Base-by-base conservation (phyloP, 2,797 vertebrate genomes). In the Apogon talboti region DNA sequence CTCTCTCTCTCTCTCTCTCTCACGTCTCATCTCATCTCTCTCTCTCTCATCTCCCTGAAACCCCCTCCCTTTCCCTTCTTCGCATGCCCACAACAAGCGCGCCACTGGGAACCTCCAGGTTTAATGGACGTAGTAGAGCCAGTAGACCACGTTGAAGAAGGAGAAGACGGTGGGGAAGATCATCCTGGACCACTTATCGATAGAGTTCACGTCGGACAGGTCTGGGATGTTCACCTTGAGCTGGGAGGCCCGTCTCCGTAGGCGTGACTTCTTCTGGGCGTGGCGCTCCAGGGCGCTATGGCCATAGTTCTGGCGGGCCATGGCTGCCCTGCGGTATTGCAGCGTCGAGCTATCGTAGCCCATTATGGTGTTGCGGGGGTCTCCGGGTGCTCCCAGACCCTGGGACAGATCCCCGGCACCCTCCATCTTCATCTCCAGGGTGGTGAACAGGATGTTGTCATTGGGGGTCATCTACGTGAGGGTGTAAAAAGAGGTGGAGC, bases 101-200 rank as follows among this genome's bases (percentile, higher is more conserved):
- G 80, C 78, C 66, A n/a, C 70, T 43, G 13, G 75, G 66, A 33
- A 43, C 67, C 58, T 42, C 66, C 69, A 51, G 74, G 85, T 92
- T 96, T 98, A 99, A 95, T 98, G 98, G 91, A 98, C 96, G 74
- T 99, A 99, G 91, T 99, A 99, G 91, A 98, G 97, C 98, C 98
- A 99, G 89, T 99, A 99, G 91, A 99, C 95, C 73, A 98, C 95
- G 66, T 99, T 99, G 95, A 99, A 99, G 95, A 99, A 98, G 90
- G 96, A 96, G 93, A 99, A 99, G 91, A 98, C 96, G 46, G 98
- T 97, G 18, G 98, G 98, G 93, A 99, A 99, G 93, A 99, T 98
- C 89, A 99, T 97, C 92, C 98, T 96, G 18, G 98, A 99, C 98
- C 98, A 99, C 91, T 97, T 96, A 83, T 99, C 98, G 76, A 99